phyloP scores from a whole-genome alignment of 64 coral and sea anemone genomes.

The Pocillopora verrucosa region DNA sequence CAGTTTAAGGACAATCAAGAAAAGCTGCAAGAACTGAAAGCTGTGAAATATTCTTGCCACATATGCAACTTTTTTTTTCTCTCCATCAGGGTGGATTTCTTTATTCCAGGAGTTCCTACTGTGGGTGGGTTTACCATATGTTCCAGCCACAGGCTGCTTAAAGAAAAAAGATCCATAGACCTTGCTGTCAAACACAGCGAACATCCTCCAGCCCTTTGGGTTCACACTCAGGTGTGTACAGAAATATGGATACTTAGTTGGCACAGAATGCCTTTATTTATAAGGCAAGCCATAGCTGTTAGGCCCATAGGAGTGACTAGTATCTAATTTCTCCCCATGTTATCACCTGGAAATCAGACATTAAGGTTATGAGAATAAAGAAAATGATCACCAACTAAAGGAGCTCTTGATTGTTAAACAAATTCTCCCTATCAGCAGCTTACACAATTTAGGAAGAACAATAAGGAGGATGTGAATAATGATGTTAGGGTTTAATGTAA shows the following conservation, averaged over 20 bases:
- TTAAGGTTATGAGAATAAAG: no score
- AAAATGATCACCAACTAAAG: no score
- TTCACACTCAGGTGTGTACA: constrained; percentile 40
- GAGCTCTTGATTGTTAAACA: no score
- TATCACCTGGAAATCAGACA: no score
- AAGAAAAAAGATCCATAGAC: constrained; percentile 20
- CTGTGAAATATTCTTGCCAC: background rate
- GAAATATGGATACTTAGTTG: background rate
- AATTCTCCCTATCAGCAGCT: no score
- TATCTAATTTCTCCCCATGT: no score
- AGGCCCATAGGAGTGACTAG: no score
- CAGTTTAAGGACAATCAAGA: no score
- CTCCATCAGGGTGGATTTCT: constrained; percentile 81
- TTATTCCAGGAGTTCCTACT: constrained; percentile 76
- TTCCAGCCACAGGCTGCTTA: constrained; percentile 58
- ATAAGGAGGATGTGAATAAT: no score
- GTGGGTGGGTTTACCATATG: constrained; percentile 92
- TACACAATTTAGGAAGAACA: no score
- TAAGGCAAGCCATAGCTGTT: background rate
- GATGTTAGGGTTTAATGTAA: no score
- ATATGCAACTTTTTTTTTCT: background rate
- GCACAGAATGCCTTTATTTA: background rate
- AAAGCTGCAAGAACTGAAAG: background rate
- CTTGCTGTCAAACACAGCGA: constrained; percentile 74
- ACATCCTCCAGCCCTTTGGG: constrained; percentile 82